A percentile compares a stretch with the other conserved stretches of the same genome.
These are phyloP conservation scores for Vanessa atalanta DNA, from an alignment of 1,140 invertebrate genomes.

Conservation along the genomic window DNA sequence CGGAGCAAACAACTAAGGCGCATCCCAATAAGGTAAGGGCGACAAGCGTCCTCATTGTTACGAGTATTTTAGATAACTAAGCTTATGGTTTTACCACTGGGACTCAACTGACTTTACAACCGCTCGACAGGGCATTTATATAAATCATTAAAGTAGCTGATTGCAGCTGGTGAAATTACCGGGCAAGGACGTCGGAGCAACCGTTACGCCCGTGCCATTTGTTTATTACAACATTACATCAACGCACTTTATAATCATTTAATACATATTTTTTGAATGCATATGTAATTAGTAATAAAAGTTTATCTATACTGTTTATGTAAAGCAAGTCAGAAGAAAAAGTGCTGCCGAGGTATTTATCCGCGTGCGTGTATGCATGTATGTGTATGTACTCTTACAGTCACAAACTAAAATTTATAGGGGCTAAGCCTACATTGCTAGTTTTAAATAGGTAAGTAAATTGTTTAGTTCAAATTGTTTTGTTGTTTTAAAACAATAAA, in stretches of 20 bases:
- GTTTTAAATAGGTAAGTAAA: too few species aligned
- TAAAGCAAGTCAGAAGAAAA: too few species aligned
- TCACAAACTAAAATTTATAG: too few species aligned
- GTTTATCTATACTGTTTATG: too few species aligned
- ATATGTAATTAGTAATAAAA: too few species aligned
- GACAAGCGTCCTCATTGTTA: constrained; percentile 71
- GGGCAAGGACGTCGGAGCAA: constrained; percentile 69
- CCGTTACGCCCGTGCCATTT: constrained; percentile 65
- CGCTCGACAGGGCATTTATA: constrained; percentile 69
- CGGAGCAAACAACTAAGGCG: constrained; percentile 51
- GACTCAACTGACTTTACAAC: constrained; percentile 58
- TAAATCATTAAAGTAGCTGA: constrained; percentile 70
- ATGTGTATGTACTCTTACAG: too few species aligned
- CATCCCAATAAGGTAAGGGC: constrained; percentile 65
- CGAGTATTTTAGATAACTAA: constrained; percentile 39
- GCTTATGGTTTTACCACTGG: constrained; percentile 64
- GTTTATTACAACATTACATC: constrained; percentile 57
- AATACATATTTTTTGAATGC: too few species aligned
- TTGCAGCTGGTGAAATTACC: constrained; percentile 73
- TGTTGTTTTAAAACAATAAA: too few species aligned
- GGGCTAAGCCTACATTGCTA: too few species aligned
- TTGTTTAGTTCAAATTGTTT: too few species aligned
- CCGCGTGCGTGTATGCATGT: too few species aligned
- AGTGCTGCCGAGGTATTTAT: too few species aligned
- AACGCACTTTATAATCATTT: constrained; percentile 12